Evolutionary conservation across 1,140 invertebrate genomes (phyloP).

Genomic region (Melipona quadrifasciata): DNA sequence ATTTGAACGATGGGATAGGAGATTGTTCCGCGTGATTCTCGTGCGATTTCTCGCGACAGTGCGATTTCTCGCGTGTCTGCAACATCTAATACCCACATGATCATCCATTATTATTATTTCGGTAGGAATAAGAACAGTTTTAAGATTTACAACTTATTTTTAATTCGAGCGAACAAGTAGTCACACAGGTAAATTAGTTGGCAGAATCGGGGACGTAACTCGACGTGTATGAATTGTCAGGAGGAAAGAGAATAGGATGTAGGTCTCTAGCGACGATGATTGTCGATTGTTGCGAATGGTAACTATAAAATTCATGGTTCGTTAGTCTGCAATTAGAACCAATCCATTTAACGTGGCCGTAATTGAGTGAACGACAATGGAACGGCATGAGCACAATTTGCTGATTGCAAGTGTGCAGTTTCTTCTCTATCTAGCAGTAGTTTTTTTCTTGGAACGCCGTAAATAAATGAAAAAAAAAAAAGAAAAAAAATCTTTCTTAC

Average conservation of each 20-base stretch:
- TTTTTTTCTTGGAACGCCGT: background rate
- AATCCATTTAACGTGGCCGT: conserved; percentile 37
- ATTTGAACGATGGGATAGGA: conserved; percentile 14
- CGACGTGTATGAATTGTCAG: background rate
- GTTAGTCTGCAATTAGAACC: conserved; percentile 46
- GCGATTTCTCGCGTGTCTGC: background rate
- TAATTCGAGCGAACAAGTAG: too few relatives aligned
- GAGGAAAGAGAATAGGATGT: background rate
- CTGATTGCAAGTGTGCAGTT: background rate
- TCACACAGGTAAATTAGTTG: background rate
- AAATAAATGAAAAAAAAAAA: background rate
- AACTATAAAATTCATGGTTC: conserved; percentile 45
- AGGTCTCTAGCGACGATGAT: conserved; percentile 13
- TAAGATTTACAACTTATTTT: background rate
- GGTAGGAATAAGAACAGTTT: background rate
- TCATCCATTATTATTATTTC: background rate
- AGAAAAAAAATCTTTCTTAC: background rate
- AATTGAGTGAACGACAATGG: conserved; percentile 36
- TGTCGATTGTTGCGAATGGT: conserved; percentile 28
- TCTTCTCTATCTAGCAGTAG: background rate
- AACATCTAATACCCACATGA: background rate
- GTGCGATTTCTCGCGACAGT: background rate
- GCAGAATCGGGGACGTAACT: background rate
- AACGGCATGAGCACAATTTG: background rate
- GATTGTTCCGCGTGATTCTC: background rate